Conservation (phyloP, 2,888 invertebrate species). For the Drosophila flavopinicola region DNA sequence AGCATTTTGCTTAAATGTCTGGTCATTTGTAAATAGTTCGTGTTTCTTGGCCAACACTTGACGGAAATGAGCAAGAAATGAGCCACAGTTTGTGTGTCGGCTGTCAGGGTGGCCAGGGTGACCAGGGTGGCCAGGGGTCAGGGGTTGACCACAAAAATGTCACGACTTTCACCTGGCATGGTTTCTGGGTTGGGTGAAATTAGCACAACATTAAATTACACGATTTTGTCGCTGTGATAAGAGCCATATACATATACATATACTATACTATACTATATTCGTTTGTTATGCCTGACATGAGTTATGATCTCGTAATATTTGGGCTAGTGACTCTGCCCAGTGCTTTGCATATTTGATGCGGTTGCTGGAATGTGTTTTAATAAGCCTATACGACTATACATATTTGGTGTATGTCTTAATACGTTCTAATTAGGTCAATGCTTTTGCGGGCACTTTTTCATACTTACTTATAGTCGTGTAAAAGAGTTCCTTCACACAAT, state of each 20-base stretch:
- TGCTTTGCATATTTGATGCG: constrained; percentile 59
- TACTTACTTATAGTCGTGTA: too few species aligned
- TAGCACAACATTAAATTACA: constrained; percentile 80
- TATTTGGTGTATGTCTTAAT: constrained; percentile 33
- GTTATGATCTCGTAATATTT: constrained; percentile 62
- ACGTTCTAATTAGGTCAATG: constrained; percentile 63
- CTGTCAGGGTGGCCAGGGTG: constrained; percentile 1
- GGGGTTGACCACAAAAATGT: constrained; percentile 64
- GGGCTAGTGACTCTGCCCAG: constrained; percentile 22
- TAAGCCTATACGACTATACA: constrained; percentile 45
- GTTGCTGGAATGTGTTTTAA: constrained; percentile 37
- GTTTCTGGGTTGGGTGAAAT: constrained; percentile 58
- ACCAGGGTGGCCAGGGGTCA: neutral
- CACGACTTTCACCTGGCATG: constrained; percentile 70
- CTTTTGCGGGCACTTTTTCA: neutral
- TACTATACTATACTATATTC: constrained; percentile 4
- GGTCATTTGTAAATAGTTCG: constrained; percentile 78
- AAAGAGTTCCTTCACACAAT: too few species aligned
- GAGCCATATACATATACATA: constrained; percentile 30
- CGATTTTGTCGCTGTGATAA: constrained; percentile 70
- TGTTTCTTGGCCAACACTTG: constrained; percentile 71
- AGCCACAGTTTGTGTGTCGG: constrained; percentile 40
- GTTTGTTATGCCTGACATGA: constrained; percentile 64
- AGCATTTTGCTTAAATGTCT: constrained; percentile 77
- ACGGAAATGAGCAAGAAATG: constrained; percentile 77